Evolutionary conservation across 2,113 vertebrate genomes (phyloP).

Genomic region (Microtus montanus): DNA sequence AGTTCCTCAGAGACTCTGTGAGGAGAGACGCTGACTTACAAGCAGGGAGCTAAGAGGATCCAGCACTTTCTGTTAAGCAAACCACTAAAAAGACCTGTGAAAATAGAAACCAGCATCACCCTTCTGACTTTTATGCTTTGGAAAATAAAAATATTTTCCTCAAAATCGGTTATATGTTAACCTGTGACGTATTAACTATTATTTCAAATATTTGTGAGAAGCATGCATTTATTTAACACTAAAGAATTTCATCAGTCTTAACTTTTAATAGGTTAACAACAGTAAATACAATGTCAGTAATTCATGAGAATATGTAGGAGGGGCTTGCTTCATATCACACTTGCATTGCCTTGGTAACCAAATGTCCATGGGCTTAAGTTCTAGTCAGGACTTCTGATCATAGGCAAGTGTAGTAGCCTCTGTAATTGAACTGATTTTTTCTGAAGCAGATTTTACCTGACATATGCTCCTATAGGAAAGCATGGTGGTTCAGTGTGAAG

Average conservation of each 20-base stretch:
- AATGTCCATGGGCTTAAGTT: background rate
- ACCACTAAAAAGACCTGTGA: constrained; percentile 28
- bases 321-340: background rate
- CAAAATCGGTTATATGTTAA: constrained; percentile 43
- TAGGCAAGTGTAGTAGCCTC: constrained; percentile 45
- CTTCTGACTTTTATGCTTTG: background rate
- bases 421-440: constrained; percentile 22
- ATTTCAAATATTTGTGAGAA: background rate
- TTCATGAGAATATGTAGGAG: background rate
- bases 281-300: background rate
- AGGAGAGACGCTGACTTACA: constrained; percentile 21
- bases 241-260: background rate
- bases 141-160: constrained; percentile 11
- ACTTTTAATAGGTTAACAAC: constrained; percentile 24
- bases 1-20: background rate
- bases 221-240: background rate
- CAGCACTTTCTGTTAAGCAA: constrained; percentile 5
- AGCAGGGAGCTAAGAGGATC: background rate
- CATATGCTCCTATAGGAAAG: constrained; percentile 22
- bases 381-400: background rate
- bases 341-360: background rate
- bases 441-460: background rate
- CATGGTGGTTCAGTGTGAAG: background rate
- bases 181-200: background rate
- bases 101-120: background rate